phyloP scores from a whole-genome alignment of 2,113 vertebrate species.

The Perca flavescens region DNA sequence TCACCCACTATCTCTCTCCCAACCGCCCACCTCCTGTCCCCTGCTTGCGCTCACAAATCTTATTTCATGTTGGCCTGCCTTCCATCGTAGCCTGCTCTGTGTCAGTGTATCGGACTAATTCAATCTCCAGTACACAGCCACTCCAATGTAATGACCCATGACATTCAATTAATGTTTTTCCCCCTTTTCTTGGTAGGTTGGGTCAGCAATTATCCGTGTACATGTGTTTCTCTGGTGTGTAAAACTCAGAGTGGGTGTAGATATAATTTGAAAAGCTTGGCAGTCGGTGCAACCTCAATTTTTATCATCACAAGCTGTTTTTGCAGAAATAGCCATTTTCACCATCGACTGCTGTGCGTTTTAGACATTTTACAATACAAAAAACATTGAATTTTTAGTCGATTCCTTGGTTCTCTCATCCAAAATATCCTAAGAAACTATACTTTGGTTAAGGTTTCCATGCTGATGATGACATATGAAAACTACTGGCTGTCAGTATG shows the following conservation, averaged over 20 bases:
- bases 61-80: slow-evolving; percentile 74
- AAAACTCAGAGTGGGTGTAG: background rate
- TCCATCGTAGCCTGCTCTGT: slow-evolving; percentile 65
- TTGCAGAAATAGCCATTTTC: background rate
- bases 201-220: slow-evolving; percentile 55
- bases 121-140: slow-evolving; percentile 68
- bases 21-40: slow-evolving; percentile 60
- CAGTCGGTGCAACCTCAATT: slow-evolving; percentile 13
- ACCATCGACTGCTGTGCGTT: background rate
- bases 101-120: slow-evolving; percentile 76
- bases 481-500: slow-evolving; percentile 56
- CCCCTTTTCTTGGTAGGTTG: slow-evolving; percentile 46
- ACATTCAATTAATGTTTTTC: slow-evolving; percentile 75
- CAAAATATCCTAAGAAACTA: background rate
- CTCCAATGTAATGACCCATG: slow-evolving; percentile 74
- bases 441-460: slow-evolving; percentile 1
- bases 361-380: slow-evolving; percentile 5
- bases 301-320: background rate
- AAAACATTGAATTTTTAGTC: background rate
- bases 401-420: background rate
- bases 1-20: slow-evolving; percentile 34
- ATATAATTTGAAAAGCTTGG: slow-evolving; percentile 15
- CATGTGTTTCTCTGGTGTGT: slow-evolving; percentile 41
- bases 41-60: slow-evolving; percentile 46
- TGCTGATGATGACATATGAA: slow-evolving; percentile 37